Conservation (phyloP, 2,113 vertebrate genomes). For the Coregonus clupeaformis region DNA sequence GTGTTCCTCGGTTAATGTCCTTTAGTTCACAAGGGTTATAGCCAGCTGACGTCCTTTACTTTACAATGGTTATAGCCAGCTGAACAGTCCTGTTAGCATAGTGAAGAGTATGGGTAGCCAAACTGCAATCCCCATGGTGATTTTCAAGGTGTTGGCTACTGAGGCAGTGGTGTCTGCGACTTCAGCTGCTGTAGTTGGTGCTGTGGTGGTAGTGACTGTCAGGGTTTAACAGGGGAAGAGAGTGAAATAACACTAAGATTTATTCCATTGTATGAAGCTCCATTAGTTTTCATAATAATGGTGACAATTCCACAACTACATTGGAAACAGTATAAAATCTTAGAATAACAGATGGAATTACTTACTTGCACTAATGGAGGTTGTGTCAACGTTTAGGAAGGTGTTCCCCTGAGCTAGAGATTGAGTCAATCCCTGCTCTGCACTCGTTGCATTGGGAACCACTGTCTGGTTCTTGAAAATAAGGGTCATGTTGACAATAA, state of each 20-base stretch:
- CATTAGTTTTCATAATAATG: not conserved
- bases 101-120: not conserved
- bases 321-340: not conserved
- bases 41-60: too few species aligned
- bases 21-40: too few species aligned
- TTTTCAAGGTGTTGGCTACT: not conserved
- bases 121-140: not conserved
- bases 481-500: not conserved
- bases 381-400: not conserved
- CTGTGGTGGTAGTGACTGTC: not conserved
- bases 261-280: not conserved
- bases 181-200: not conserved
- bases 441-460: too few species aligned
- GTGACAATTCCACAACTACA: not conserved
- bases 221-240: not conserved
- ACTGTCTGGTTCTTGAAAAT: not conserved
- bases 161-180: not conserved
- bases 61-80: not conserved
- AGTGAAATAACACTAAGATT: not conserved
- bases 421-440: not conserved
- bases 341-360: not conserved
- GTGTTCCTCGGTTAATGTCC: too few species aligned
- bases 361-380: not conserved
- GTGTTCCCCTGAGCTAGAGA: not conserved
- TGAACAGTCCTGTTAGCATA: not conserved